Conservation (phyloP, 2,888 invertebrate genomes). For the Agrotis clavis region DNA sequence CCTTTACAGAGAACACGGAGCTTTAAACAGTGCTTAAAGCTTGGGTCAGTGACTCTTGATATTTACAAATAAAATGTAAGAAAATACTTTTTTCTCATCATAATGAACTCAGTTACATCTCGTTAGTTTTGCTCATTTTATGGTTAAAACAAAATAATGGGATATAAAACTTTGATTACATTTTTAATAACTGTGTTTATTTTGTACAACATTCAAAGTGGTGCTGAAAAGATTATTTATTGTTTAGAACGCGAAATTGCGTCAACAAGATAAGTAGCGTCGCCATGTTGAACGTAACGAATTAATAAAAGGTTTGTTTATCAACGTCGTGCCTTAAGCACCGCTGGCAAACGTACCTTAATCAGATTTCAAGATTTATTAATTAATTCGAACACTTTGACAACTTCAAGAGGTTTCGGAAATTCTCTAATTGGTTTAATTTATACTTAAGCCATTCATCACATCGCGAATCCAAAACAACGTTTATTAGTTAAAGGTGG, state of each 20-base stretch:
- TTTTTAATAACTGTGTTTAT: constrained; percentile 23
- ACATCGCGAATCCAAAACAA: constrained; percentile 74
- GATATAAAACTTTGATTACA: constrained; percentile 23
- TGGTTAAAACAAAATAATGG: constrained; percentile 20
- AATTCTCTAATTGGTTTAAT: constrained; percentile 80
- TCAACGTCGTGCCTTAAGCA: constrained; percentile 46
- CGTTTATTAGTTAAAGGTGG: constrained; percentile 74
- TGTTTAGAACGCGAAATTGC: constrained; percentile 38
- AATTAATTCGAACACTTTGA: constrained; percentile 75
- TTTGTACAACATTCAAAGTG: constrained; percentile 19
- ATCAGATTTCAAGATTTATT: constrained; percentile 72
- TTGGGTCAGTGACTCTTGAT: constrained; percentile 18
- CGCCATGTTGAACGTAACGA: constrained; percentile 25
- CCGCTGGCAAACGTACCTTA: constrained; percentile 50
- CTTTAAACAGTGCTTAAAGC: constrained; percentile 17
- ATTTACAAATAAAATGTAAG: constrained; percentile 11
- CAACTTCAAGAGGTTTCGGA: constrained; percentile 75
- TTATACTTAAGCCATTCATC: constrained; percentile 82
- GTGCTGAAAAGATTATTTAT: constrained; percentile 39
- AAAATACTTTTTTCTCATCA: constrained; percentile 17
- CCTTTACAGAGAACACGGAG: constrained; percentile 21
- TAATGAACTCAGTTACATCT: constrained; percentile 30
- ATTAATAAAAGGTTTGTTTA: constrained; percentile 58
- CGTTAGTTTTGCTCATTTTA: constrained; percentile 22
- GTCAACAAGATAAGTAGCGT: constrained; percentile 43